These are phyloP conservation scores for Drosophila gaucha DNA, from an alignment of 2,888 invertebrate genomes.

Conservation along the genomic window DNA sequence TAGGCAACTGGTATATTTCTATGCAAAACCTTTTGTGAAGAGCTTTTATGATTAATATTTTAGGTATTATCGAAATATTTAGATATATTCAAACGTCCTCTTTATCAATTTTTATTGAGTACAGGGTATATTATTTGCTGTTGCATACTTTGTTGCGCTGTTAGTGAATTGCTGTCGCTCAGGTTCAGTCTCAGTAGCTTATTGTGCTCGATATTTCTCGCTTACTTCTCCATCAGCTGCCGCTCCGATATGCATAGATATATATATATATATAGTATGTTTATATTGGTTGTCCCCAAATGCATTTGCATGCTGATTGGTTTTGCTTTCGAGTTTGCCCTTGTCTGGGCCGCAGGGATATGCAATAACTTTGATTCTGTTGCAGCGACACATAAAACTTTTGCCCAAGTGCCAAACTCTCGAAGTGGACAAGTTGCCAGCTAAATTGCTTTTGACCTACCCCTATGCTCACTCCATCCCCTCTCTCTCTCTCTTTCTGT, in stretches of 20 bases:
- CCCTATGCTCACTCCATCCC: not conserved
- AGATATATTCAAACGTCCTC: too few species aligned
- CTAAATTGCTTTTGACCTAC: slow-evolving; percentile 48
- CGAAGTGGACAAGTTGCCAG: slow-evolving; percentile 51
- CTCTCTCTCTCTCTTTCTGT: too few species aligned
- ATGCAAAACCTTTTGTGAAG: too few species aligned
- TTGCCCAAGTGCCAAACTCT: slow-evolving; percentile 40
- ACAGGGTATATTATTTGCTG: slow-evolving; percentile 2
- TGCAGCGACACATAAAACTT: slow-evolving; percentile 35
- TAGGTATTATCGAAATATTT: too few species aligned
- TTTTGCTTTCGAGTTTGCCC: slow-evolving; percentile 28
- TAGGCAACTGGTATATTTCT: too few species aligned
- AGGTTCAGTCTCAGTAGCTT: slow-evolving; percentile 31
- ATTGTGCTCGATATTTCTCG: slow-evolving; percentile 44
- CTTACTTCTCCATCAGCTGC: slow-evolving; percentile 4
- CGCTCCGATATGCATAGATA: not conserved
- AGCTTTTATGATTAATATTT: too few species aligned
- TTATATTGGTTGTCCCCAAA: slow-evolving; percentile 36
- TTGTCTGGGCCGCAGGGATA: slow-evolving; percentile 11
- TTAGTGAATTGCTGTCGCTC: slow-evolving; percentile 10
- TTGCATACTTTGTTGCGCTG: slow-evolving; percentile 30
- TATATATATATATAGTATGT: not conserved
- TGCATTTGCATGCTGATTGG: slow-evolving; percentile 71
- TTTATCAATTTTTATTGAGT: not conserved
- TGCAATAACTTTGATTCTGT: slow-evolving; percentile 42